These are phyloP conservation scores for Quiscalus mexicanus DNA, from an alignment of 2,113 vertebrate species.

Conservation along the genomic window DNA sequence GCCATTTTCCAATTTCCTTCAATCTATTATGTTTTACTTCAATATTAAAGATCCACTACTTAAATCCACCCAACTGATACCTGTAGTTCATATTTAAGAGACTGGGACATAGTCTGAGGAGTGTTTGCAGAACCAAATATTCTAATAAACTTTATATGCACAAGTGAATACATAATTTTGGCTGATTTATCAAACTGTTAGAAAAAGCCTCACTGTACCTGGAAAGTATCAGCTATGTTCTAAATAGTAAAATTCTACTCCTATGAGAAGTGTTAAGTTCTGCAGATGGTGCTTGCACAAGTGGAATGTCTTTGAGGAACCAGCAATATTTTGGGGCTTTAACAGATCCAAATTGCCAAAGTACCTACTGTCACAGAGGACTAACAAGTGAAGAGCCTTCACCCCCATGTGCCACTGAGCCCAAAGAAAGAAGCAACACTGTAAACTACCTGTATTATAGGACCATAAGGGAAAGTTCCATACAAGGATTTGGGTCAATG, in stretches of 20 bases:
- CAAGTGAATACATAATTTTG: background rate
- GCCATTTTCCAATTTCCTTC: background rate
- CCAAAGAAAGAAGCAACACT: background rate
- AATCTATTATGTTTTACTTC: background rate
- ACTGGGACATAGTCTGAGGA: background rate
- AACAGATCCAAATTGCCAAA: rapidly evolving
- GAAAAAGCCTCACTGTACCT: background rate
- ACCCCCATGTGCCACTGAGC: background rate
- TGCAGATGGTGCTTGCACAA: background rate
- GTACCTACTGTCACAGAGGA: background rate
- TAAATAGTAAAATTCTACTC: background rate
- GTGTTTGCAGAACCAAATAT: background rate
- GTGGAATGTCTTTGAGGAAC: background rate
- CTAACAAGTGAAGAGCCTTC: background rate
- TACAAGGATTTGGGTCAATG: background rate
- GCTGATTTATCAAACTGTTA: background rate
- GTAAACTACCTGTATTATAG: background rate
- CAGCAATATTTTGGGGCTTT: background rate
- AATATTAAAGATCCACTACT: background rate
- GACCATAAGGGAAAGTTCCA: background rate
- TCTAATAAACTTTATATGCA: background rate
- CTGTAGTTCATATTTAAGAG: background rate
- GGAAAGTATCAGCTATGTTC: background rate
- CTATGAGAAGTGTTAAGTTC: background rate
- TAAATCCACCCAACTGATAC: background rate